Conservation (phyloP, 2,113 vertebrate genomes). For the Riparia riparia region DNA sequence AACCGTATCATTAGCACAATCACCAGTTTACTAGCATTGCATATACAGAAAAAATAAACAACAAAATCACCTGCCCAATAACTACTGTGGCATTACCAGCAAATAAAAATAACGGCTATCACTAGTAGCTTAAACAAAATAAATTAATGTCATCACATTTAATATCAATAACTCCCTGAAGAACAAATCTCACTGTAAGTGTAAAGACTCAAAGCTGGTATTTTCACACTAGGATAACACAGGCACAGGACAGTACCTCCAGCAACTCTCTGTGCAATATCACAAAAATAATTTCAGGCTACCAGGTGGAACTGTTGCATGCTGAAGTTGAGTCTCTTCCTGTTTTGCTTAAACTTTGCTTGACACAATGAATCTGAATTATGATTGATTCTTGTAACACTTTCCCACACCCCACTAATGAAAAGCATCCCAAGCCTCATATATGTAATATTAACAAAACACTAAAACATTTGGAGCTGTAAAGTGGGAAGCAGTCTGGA, state of each 20-base stretch:
- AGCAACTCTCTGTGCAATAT: not conserved
- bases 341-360: not conserved
- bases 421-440: not conserved
- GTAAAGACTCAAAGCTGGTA: not conserved
- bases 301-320: not conserved
- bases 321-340: not conserved
- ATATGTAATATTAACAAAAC: slow-evolving; percentile 31
- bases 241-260: not conserved
- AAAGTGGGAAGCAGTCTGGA: slow-evolving; percentile 49
- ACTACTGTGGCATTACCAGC: not conserved
- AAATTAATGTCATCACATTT: not conserved
- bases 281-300: not conserved
- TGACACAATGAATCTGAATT: not conserved
- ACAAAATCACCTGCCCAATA: not conserved
- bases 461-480: slow-evolving; percentile 31
- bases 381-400: not conserved
- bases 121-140: not conserved
- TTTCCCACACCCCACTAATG: not conserved
- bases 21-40: not conserved
- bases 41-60: not conserved
- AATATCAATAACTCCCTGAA: not conserved
- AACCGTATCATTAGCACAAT: not conserved
- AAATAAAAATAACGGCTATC: not conserved
- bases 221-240: not conserved
- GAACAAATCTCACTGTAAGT: not conserved